Percentiles rank a stretch among this genome's conserved stretches.
phyloP scores from a whole-genome alignment of 2,113 vertebrate genomes.

The Brienomyrus longianalis region DNA sequence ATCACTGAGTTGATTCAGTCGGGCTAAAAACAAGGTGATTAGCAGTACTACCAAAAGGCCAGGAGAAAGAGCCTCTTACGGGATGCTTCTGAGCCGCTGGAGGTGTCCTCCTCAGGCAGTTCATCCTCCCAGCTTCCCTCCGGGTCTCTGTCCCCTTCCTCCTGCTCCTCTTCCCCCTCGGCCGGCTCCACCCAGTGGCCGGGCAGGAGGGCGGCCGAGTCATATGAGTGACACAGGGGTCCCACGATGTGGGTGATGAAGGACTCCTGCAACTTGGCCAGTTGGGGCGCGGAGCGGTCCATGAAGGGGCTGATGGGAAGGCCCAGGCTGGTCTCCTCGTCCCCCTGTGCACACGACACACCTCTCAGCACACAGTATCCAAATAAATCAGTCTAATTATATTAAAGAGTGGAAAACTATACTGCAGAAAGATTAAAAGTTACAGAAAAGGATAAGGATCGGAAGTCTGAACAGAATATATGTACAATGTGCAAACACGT shows the following conservation, averaged over 20 bases:
- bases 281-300: conserved; percentile 89
- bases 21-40: background rate
- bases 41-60: background rate
- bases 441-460: background rate
- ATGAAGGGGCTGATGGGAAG: conserved; percentile 96
- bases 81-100: conserved; percentile 69
- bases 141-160: conserved; percentile 57
- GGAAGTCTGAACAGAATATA: background rate
- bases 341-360: conserved; percentile 64
- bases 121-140: conserved; percentile 52
- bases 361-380: background rate
- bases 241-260: conserved; percentile 98
- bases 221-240: conserved; percentile 88
- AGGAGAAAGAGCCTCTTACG: conserved; percentile 47
- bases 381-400: background rate
- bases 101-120: conserved; percentile 67
- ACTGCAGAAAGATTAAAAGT: background rate
- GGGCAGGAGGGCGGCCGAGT: conserved; percentile 85
- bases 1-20: background rate
- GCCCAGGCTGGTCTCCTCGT: conserved; percentile 88
- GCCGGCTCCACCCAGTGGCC: conserved; percentile 80
- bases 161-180: conserved; percentile 66
- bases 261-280: conserved; percentile 95
- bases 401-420: background rate
- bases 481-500: background rate